Evolutionary conservation across 2,888 invertebrate species (phyloP), one percentile per base, ranked within the genome.

Genomic region (Neoascia interrupta): DNA sequence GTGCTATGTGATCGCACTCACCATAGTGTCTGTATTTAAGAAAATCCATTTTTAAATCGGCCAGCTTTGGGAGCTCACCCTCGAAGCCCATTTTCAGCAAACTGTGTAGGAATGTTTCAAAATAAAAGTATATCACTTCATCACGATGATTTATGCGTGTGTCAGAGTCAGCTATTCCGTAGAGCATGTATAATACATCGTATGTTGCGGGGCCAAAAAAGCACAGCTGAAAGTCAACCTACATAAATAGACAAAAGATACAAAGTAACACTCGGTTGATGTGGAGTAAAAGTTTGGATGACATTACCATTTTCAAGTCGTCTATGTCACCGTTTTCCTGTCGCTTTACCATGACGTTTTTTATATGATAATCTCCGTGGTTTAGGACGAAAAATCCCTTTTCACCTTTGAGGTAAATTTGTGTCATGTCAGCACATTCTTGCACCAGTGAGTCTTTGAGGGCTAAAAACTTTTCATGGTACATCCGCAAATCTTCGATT

Each of bases 311-410:
- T 83, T 85, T 82, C 4, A 72, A 1, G 10, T 72, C 72, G 23
- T 72, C 72, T 1, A 72, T 31, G 1, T 63, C 36, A 6, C 63
- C 72, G 21, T 16, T 47, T 1, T 37, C 49, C n/a, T 72, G 63
- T 13, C 51, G 39, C 5, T 82, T 84, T 6, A 85, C 84, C 86
- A 86, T 84, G 31, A 86, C 60, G 18, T 86, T 86, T 18, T 83
- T 84, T 5, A 69, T 37, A 60, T 86, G 86, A 18, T 86, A 84
- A 54, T 86, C 86, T 0, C 86, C 86, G 54, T 86, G 86, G 43
- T 83, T 83, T 1, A 86, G 81, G 0, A 70, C 61, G 1, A 54
- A 39, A n/a, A n/a, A n/a, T n/a, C n/a, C n/a, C 15, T 43, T 1
- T 1, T 45, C 4, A n/a, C n/a, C n/a, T n/a, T n/a, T n/a, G n/a